Percentiles rank a stretch among this genome's conserved stretches.
These are phyloP conservation scores for Pterostichus niger DNA, from an alignment of 2,888 invertebrate genomes.

Conservation along the genomic window DNA sequence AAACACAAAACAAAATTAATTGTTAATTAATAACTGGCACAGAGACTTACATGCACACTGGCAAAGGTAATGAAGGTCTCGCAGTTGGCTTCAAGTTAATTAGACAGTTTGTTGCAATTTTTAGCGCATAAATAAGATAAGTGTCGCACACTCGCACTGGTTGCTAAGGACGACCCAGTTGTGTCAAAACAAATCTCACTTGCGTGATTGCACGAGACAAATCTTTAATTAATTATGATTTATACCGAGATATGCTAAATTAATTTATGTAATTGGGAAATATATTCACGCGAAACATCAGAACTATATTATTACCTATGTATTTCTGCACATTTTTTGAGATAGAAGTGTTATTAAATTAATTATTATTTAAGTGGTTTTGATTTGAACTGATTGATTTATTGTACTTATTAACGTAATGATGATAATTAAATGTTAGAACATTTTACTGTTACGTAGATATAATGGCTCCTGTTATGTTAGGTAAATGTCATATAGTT, in stretches of 20 bases:
- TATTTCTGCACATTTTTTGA: constrained; percentile 9
- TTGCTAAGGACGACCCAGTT: constrained; percentile 57
- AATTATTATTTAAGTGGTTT: constrained; percentile 38
- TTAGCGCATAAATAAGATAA: constrained; percentile 14
- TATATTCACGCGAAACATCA: constrained; percentile 23
- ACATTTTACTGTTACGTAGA: too few relatives aligned
- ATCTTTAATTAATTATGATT: constrained; percentile 64
- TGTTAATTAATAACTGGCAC: constrained; percentile 43
- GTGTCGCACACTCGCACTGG: constrained; percentile 41
- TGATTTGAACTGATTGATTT: constrained; percentile 23
- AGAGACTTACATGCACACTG: neutral
- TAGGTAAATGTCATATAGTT: too few relatives aligned
- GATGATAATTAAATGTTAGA: constrained; percentile 12
- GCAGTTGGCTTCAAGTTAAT: constrained; percentile 41
- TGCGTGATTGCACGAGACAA: constrained; percentile 57
- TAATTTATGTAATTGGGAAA: constrained; percentile 63
- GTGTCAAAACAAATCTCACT: constrained; percentile 53
- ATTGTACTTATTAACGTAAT: constrained; percentile 20
- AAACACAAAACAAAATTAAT: constrained; percentile 38
- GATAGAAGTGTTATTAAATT: constrained; percentile 37
- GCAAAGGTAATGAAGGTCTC: constrained; percentile 23
- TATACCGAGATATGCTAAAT: constrained; percentile 56
- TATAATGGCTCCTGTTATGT: too few relatives aligned
- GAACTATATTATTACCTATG: constrained; percentile 51
- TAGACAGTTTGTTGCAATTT: constrained; percentile 53